Evolutionary conservation across 2,797 vertebrate genomes (phyloP).

Genomic region (Sciaenops ocellatus): DNA sequence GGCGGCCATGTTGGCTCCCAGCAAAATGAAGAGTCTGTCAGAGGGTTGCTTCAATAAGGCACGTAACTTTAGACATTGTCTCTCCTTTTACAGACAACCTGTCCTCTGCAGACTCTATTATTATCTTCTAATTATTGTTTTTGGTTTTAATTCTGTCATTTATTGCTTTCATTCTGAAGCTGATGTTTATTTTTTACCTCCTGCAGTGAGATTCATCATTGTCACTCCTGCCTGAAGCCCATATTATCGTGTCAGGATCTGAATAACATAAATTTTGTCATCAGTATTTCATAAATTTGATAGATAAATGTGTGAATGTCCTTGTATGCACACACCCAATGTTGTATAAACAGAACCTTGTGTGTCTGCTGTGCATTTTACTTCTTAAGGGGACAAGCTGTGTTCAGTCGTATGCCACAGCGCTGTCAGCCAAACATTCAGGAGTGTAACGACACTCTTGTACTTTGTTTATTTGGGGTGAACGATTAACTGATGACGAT

Average conservation of each 20-base stretch:
- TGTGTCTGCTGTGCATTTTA: not conserved
- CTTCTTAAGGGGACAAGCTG: not conserved
- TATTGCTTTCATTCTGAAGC: not conserved
- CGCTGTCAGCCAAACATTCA: not conserved
- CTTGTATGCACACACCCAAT: too few relatives aligned
- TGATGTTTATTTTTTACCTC: not conserved
- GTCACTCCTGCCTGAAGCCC: too few relatives aligned
- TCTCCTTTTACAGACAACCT: not conserved
- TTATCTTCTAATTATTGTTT: not conserved
- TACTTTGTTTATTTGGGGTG: not conserved
- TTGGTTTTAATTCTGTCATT: not conserved
- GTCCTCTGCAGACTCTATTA: too few relatives aligned
- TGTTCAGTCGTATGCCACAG: too few relatives aligned
- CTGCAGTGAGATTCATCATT: not conserved
- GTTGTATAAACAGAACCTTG: too few relatives aligned
- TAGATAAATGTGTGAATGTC: not conserved
- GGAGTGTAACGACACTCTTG: not conserved
- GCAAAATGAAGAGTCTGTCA: not conserved
- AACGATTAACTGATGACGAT: not conserved
- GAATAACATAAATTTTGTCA: not conserved
- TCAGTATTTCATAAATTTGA: not conserved
- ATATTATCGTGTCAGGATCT: not conserved
- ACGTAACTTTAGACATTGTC: not conserved
- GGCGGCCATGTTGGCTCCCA: constrained; percentile 10
- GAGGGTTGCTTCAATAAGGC: not conserved